A percentile compares a stretch with the other conserved stretches of the same genome.
phyloP scores from a whole-genome alignment of 2,113 vertebrate species.

The Lasiurus borealis region DNA sequence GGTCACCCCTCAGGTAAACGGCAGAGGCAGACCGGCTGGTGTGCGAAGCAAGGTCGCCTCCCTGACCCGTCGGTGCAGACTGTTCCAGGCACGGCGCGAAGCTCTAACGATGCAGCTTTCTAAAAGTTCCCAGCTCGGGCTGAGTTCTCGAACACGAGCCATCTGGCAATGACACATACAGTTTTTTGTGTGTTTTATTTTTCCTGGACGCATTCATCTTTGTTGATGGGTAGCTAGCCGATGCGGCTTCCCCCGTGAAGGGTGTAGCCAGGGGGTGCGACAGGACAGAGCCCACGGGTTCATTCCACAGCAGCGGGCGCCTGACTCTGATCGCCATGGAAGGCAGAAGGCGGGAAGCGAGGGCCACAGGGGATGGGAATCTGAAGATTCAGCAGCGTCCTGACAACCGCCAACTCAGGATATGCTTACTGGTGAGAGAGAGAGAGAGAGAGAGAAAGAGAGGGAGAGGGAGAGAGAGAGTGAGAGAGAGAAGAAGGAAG shows the following conservation, averaged over 20 bases:
- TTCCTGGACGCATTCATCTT: neutral
- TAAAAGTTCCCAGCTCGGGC: neutral
- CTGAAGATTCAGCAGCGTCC: accelerated
- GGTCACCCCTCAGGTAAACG: constrained; percentile 64
- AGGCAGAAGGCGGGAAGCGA: neutral
- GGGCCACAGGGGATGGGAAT: neutral
- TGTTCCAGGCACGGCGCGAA: constrained; percentile 59
- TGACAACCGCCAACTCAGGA: accelerated
- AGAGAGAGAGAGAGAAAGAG: too few relatives aligned
- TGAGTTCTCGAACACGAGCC: neutral
- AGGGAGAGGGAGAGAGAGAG: neutral
- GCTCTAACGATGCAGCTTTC: constrained; percentile 36
- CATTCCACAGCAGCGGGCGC: neutral
- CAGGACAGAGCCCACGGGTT: accelerated
- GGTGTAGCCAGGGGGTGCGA: neutral
- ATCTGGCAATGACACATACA: neutral
- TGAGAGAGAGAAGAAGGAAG: too few relatives aligned
- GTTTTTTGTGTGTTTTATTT: neutral
- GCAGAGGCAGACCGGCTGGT: neutral
- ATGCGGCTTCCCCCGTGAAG: neutral
- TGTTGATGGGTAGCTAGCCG: neutral
- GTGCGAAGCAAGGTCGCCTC: neutral
- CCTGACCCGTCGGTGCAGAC: neutral
- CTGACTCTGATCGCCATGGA: accelerated
- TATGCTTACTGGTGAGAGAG: neutral